These are phyloP conservation scores for Empidonax alnorum DNA, from an alignment of 2,113 vertebrate genomes.

Conservation along the genomic window DNA sequence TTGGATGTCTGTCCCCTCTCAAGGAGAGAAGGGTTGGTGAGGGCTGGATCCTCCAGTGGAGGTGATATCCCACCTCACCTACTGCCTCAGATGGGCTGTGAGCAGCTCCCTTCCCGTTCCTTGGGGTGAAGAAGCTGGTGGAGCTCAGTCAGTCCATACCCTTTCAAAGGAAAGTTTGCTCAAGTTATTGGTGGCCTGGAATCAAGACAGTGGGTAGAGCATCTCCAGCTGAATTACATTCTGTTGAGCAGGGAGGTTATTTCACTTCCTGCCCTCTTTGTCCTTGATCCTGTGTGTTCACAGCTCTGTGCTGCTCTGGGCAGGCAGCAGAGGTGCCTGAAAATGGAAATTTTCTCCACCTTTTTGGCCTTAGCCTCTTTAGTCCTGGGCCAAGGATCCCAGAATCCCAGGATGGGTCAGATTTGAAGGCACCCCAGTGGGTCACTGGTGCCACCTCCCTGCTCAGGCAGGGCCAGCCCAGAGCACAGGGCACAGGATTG, in stretches of 20 bases:
- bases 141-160: not conserved
- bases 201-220: not conserved
- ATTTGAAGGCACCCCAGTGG: not conserved
- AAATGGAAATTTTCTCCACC: not conserved
- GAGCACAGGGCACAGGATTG: not conserved
- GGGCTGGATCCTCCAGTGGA: not conserved
- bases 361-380: not conserved
- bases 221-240: not conserved
- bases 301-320: not conserved
- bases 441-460: not conserved
- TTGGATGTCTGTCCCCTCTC: not conserved
- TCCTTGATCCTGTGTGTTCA: not conserved
- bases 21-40: fast-evolving
- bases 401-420: not conserved
- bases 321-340: not conserved
- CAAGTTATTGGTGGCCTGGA: not conserved
- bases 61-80: not conserved
- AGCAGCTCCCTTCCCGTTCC: not conserved
- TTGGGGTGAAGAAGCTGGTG: not conserved
- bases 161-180: not conserved
- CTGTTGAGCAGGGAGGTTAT: not conserved
- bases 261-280: not conserved
- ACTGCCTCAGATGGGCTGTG: not conserved
- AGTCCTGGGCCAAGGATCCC: not conserved
- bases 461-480: not conserved